Conservation (phyloP, 2,888 invertebrate genomes). For the Cancer borealis region DNA sequence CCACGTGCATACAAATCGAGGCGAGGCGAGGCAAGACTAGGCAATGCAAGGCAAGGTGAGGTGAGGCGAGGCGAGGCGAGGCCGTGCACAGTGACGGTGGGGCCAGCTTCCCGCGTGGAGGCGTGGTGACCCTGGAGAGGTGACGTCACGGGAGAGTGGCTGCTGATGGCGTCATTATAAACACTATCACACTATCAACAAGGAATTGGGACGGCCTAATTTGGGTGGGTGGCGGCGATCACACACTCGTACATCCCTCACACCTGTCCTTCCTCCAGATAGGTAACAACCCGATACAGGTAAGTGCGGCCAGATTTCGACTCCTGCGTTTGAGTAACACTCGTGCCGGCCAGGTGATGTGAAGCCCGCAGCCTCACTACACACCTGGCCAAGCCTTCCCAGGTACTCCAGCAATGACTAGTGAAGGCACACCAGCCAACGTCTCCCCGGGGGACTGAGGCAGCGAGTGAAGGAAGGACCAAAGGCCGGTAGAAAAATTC, state of each 20-base stretch:
- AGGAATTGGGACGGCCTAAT: neutral
- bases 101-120: conserved; percentile 24
- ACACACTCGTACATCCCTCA: neutral
- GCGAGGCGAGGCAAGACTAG: neutral
- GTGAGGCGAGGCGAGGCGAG: neutral
- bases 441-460: neutral
- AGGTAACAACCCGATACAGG: neutral
- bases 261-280: neutral
- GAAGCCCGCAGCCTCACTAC: neutral
- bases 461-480: neutral
- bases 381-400: neutral
- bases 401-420: neutral
- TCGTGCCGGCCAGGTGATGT: neutral
- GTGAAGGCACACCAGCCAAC: neutral
- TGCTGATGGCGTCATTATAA: conserved; percentile 29
- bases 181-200: conserved; percentile 23
- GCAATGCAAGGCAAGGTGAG: neutral
- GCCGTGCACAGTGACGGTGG: neutral
- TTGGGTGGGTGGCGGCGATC: neutral
- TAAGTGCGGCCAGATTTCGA: neutral
- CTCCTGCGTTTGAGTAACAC: neutral
- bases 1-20: conserved; percentile 10
- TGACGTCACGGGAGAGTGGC: conserved; percentile 17
- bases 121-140: neutral
- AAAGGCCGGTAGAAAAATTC: conserved; percentile 10